These are phyloP conservation scores for Euglossa dilemma DNA, from an alignment of 1,140 invertebrate species.

Conservation along the genomic window DNA sequence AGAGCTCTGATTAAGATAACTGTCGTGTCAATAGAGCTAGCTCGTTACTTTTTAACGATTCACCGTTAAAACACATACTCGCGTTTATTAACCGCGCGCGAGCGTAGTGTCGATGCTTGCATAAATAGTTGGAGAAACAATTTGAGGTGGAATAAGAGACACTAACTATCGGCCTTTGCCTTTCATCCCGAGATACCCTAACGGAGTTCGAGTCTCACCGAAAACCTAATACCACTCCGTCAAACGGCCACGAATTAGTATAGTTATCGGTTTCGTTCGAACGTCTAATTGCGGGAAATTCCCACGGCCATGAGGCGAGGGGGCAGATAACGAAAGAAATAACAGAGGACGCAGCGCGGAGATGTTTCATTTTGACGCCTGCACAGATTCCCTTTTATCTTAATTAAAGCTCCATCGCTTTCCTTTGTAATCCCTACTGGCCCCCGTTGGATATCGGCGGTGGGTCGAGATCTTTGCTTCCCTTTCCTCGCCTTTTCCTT, in stretches of 20 bases:
- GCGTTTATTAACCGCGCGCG: no score
- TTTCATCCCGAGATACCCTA: neutral
- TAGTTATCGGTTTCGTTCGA: constrained; percentile 32
- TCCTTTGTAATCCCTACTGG: constrained; percentile 10
- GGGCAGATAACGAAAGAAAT: constrained; percentile 26
- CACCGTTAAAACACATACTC: constrained; percentile 7
- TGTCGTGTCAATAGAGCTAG: constrained; percentile 16
- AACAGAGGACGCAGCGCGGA: neutral
- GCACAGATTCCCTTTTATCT: constrained; percentile 53
- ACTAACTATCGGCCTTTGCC: neutral
- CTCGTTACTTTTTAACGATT: constrained; percentile 22
- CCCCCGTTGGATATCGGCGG: neutral
- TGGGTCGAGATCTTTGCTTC: no score
- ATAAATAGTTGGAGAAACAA: constrained; percentile 3
- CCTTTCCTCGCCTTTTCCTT: constrained; percentile 1
- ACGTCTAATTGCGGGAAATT: constrained; percentile 31
- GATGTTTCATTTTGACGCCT: constrained; percentile 41
- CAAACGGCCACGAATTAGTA: constrained; percentile 28
- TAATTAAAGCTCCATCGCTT: constrained; percentile 25
- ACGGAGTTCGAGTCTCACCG: no score
- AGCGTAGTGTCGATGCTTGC: no score
- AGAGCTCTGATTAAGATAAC: constrained; percentile 15
- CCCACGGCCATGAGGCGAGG: neutral
- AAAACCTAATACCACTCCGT: no score
- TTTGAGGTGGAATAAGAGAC: neutral